Conservation (phyloP, 2,797 vertebrate genomes). For the Cossypha heuglini region DNA sequence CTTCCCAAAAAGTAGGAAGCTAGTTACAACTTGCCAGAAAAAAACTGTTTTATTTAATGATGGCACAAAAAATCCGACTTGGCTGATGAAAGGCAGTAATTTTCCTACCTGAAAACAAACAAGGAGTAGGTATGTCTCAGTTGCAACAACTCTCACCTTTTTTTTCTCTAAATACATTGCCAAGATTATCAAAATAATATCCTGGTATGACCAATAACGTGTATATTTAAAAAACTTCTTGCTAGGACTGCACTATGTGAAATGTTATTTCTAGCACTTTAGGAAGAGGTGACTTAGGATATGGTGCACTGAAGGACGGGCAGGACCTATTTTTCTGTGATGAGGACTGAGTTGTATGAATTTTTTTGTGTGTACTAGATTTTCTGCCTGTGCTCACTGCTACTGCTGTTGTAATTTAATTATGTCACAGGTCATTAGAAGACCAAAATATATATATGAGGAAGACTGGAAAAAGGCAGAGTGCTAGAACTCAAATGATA, state of each 20-base stretch:
- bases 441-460: neutral
- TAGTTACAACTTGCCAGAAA: neutral
- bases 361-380: neutral
- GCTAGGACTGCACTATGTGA: neutral
- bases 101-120: neutral
- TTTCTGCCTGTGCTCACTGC: neutral
- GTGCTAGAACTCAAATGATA: neutral
- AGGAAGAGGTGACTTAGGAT: neutral
- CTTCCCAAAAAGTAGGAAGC: neutral
- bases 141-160: neutral
- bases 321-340: neutral
- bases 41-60: neutral
- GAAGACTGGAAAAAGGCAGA: neutral
- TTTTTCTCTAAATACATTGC: neutral
- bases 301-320: neutral
- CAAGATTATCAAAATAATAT: neutral
- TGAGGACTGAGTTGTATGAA: neutral
- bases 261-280: neutral
- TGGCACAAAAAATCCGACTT: neutral
- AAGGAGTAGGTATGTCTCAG: neutral
- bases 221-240: too few relatives aligned
- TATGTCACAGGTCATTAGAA: neutral
- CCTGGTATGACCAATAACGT: neutral
- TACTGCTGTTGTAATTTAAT: neutral
- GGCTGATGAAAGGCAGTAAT: neutral